Evolutionary conservation across 2,113 vertebrate species (phyloP), one percentile per base, ranked within the genome.

Genomic region (Apodemus speciosus): DNA sequence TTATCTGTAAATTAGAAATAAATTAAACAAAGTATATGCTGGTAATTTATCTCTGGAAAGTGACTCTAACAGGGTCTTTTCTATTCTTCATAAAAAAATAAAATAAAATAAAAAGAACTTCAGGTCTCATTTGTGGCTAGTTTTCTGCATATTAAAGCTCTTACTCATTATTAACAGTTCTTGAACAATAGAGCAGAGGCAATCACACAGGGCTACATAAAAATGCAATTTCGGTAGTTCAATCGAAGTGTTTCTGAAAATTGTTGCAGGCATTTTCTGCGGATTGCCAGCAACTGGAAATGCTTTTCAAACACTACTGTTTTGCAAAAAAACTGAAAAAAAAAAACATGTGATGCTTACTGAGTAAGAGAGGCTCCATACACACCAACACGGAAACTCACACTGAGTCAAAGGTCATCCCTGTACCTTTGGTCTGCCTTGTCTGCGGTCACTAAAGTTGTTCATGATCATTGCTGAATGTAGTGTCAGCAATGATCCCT

Each of bases 181-280:
- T 94, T 95, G 97, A 95, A 92, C 94, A 97, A 90, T 91, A 95
- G 91, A 96, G 95, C 92, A 86, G 84, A 97, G 93, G 81, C 89
- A 97, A 89, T 95, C 93, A 95, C 51, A 96, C 32, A 97, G 97
- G 93, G 83, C 91, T 81, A 91, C 89, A 93, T 88, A 86, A 97
- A 97, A 97, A 97, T 68, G 93, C 81, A 97, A 97, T 97, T 97
- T 97, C 94, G 96, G 96, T 83, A 87, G 96, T 92, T 97, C 92
- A 97, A 97, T 66, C 94, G 72, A 97, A 97, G 14, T 80, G 58
- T 93, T 97, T 97, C 96, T 93, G 89, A 95, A 97, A 98, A 97
- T 97, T 95, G 93, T 98, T 97, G 96, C 96, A 91, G 95, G 89
- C 56, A 85, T 92, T 96, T 96, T 96, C 91, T 95, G 49, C 85